Evolutionary conservation across 1,140 invertebrate genomes (phyloP), one percentile per base, ranked within the genome.

Genomic region (Leptopilina clavipes): DNA sequence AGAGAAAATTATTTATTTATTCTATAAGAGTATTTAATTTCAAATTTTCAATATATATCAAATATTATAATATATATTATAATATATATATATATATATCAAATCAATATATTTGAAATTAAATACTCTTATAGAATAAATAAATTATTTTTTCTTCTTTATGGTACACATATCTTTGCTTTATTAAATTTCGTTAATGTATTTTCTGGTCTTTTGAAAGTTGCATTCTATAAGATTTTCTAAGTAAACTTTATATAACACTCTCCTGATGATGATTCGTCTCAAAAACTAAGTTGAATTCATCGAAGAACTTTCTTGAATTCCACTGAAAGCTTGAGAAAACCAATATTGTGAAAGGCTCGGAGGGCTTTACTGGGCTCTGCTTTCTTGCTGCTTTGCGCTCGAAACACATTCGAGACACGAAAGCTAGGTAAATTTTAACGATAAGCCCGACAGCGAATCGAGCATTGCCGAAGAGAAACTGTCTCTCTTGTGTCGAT

Each of bases 381-480:
- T 59, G 19, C 18, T 59, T 59, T 19, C 18, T 25, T 65, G 59
- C 22, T 65, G 22, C 59, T 65, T 31, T 65, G 59, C 59, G 22
- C 59, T 37, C 25, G 25, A 31, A 37, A 31, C 59, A 31, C 22
- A 65, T 31, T 65, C 22, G 25, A 65, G 59, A 65, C 22, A 65
- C 59, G 59, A 65, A 31, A 65, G 22, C 59, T 31, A 31, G 59
- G 22, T 65, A 31, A 65, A 65, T 65, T 65, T 31, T 65, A 65
- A 31, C 59, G 59, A 65, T 65, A 65, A 65, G 22, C 59, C 22
- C 22, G 5, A 31, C 59, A 65, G 59, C 12, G 59, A 65, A 65
- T 65, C 59, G 59, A 65, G 59, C 59, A 65, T 65, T 65, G 25
- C 59, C 59, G 22, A 65, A 65, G 59, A 65, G 25, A 65, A 65